Conservation (phyloP, 2,797 vertebrate species). For the Thunnus albacares region DNA sequence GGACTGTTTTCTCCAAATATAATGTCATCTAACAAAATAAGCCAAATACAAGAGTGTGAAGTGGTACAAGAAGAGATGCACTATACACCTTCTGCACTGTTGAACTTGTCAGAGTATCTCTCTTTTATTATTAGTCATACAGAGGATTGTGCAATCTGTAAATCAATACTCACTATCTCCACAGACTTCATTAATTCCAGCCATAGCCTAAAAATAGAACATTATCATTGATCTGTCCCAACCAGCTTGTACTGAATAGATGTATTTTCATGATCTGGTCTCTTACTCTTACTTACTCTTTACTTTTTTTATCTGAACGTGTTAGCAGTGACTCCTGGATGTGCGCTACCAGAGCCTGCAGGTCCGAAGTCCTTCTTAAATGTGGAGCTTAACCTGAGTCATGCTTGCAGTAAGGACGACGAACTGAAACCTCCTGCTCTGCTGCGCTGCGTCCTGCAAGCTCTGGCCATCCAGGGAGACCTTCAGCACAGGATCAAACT, state of each 20-base stretch:
- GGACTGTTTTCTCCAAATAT: background rate
- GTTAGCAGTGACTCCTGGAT: background rate
- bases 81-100: no score
- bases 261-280: background rate
- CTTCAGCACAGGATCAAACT: slow-evolving; percentile 91
- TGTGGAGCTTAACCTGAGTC: slow-evolving; percentile 87
- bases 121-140: background rate
- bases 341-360: slow-evolving; percentile 80
- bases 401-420: slow-evolving; percentile 75
- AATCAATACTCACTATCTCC: no score
- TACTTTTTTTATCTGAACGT: background rate
- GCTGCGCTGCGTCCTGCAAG: slow-evolving; percentile 89
- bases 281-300: background rate
- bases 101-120: no score
- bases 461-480: slow-evolving; percentile 92
- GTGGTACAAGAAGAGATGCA: no score
- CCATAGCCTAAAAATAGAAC: no score
- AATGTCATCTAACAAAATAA: background rate
- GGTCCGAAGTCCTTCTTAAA: slow-evolving; percentile 85
- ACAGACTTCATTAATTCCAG: no score
- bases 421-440: slow-evolving; percentile 66
- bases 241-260: background rate
- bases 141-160: background rate
- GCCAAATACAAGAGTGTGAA: no score
- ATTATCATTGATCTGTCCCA: background rate